phyloP scores from a whole-genome alignment of 2,113 vertebrate species.

The Uropsilus gracilis region DNA sequence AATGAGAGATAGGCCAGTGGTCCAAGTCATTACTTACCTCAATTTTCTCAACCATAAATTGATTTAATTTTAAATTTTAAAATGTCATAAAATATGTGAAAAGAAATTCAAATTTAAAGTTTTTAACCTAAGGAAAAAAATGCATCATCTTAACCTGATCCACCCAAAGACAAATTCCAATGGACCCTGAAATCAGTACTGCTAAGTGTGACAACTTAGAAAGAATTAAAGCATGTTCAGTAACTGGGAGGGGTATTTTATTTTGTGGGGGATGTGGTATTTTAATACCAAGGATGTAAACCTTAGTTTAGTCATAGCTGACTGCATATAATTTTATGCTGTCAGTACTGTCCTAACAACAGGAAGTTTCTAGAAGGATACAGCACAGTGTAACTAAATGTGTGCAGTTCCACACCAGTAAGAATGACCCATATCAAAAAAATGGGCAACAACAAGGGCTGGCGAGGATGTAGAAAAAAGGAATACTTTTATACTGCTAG shows the following conservation, averaged over 20 bases:
- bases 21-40: slow-evolving; percentile 14
- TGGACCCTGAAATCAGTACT: slow-evolving; percentile 56
- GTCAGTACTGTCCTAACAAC: slow-evolving; percentile 52
- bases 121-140: slow-evolving; percentile 57
- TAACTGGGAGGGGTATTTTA: neutral
- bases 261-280: neutral
- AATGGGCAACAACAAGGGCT: no score
- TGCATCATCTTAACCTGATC: slow-evolving; percentile 50
- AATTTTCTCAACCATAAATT: slow-evolving; percentile 7
- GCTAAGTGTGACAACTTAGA: slow-evolving; percentile 38
- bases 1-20: neutral
- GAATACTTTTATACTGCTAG: no score
- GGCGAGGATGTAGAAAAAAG: no score
- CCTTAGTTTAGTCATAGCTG: slow-evolving; percentile 53
- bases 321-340: slow-evolving; percentile 69
- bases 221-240: no score
- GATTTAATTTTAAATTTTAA: neutral
- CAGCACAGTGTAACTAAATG: neutral
- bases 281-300: slow-evolving; percentile 45
- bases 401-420: neutral
- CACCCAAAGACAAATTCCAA: slow-evolving; percentile 58
- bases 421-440: no score
- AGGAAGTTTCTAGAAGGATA: neutral
- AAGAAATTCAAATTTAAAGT: slow-evolving; percentile 10
- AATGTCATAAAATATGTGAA: slow-evolving; percentile 4